Evolutionary conservation across 2,113 vertebrate species (phyloP).

Genomic region (Talpa occidentalis): DNA sequence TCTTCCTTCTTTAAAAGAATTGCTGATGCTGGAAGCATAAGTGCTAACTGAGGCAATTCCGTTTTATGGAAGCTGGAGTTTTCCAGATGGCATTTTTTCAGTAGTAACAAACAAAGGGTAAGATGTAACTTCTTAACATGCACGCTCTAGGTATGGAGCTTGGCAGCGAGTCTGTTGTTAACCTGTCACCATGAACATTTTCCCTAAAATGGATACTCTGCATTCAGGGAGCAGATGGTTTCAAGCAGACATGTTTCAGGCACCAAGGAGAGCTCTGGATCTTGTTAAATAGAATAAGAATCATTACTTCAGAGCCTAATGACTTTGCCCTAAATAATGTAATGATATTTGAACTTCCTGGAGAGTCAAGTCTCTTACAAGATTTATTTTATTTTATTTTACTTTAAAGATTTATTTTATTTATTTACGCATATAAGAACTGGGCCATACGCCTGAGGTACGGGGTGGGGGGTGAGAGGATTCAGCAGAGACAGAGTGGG

Average conservation of each 20-base stretch:
- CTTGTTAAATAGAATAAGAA: background rate
- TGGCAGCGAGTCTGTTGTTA: background rate
- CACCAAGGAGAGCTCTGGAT: background rate
- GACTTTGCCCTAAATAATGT: background rate
- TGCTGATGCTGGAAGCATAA: background rate
- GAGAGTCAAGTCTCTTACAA: background rate
- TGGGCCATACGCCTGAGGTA: no score
- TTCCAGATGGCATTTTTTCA: slow-evolving; percentile 22
- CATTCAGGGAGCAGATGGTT: background rate
- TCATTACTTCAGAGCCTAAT: background rate
- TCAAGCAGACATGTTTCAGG: background rate
- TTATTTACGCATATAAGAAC: no score
- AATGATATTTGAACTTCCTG: background rate
- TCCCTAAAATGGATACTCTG: background rate
- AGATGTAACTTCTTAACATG: background rate
- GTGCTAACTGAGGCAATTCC: background rate
- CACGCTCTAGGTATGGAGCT: background rate
- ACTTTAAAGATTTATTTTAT: no score
- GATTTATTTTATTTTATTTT: background rate
- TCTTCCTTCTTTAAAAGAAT: slow-evolving; percentile 26
- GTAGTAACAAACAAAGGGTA: background rate
- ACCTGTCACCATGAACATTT: background rate
- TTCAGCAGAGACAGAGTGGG: no score
- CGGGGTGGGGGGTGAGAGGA: no score
- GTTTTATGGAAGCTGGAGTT: background rate